Evolutionary conservation across 2,797 vertebrate species (phyloP).

Genomic region (Lemur catta): DNA sequence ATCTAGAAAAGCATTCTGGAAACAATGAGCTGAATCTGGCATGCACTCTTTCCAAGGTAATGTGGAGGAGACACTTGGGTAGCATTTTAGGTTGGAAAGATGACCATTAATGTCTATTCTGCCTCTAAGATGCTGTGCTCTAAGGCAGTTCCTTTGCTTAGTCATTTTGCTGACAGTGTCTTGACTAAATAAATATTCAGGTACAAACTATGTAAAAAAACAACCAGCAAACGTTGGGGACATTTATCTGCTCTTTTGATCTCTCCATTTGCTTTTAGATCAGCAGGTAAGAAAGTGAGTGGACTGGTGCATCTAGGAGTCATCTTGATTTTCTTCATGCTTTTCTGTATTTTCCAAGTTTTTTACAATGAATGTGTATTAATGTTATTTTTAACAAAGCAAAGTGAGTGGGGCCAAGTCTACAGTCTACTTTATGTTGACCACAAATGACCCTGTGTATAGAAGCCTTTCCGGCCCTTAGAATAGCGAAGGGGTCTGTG

Average conservation of each 20-base stretch:
- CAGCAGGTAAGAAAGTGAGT: neutral
- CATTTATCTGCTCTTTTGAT: neutral
- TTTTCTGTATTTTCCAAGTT: conserved; percentile 50
- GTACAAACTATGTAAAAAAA: neutral
- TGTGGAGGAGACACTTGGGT: neutral
- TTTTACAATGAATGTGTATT: conserved; percentile 61
- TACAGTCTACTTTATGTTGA: conserved; percentile 65
- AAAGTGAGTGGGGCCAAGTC: conserved; percentile 44
- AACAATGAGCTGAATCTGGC: neutral
- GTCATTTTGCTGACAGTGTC: neutral
- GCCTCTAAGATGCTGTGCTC: neutral
- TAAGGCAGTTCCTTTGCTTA: neutral
- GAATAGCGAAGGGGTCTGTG: conserved; percentile 49
- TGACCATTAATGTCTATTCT: neutral
- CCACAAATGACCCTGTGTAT: conserved; percentile 66
- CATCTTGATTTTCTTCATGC: conserved; percentile 47
- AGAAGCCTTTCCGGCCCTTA: conserved; percentile 50
- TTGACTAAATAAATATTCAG: conserved; percentile 51
- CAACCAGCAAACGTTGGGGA: neutral
- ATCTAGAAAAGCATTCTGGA: neutral
- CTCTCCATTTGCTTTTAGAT: neutral
- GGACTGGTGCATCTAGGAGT: neutral
- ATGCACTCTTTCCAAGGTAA: neutral
- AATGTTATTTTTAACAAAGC: conserved; percentile 71
- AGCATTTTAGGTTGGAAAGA: neutral